A percentile compares a stretch with the other conserved stretches of the same genome.
Evolutionary conservation across 2,888 invertebrate genomes (phyloP).

Genomic region (Theodoxus fluviatilis): DNA sequence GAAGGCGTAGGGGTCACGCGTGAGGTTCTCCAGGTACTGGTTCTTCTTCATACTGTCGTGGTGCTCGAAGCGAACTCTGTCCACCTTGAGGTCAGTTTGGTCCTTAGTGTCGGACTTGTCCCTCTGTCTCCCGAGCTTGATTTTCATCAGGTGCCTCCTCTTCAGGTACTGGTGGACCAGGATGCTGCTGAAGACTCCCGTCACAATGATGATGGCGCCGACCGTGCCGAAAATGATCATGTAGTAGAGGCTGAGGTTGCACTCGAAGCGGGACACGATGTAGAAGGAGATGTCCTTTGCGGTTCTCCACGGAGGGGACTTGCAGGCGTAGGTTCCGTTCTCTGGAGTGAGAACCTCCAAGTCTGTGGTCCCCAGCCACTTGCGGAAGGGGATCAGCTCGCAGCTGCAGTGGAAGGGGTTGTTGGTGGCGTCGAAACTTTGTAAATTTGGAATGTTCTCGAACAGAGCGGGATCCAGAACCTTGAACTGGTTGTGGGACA

Average conservation of each 20-base stretch:
- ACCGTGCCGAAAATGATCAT: conserved; percentile 44
- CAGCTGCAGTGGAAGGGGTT: conserved; percentile 58
- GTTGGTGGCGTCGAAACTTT: conserved; percentile 45
- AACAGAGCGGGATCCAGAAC: conserved; percentile 39
- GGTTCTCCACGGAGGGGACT: conserved; percentile 40
- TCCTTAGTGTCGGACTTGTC: neutral
- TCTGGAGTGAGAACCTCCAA: too few species aligned
- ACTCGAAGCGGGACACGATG: conserved; percentile 47
- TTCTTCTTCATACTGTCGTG: neutral
- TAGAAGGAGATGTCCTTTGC: conserved; percentile 45
- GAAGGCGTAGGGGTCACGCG: too few species aligned
- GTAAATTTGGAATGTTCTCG: conserved; percentile 38
- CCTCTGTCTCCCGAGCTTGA: neutral
- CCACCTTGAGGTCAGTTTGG: neutral
- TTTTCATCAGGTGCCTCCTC: neutral
- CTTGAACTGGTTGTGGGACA: conserved; percentile 43
- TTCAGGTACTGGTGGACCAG: conserved; percentile 41
- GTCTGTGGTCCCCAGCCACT: conserved; percentile 43
- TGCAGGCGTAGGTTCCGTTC: conserved; percentile 48
- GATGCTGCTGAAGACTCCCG: conserved; percentile 37
- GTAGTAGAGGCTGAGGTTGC: conserved; percentile 43
- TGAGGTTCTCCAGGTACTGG: neutral
- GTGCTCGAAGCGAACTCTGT: neutral
- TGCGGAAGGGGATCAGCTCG: conserved; percentile 45
- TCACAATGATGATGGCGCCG: conserved; percentile 39